Evolutionary conservation across 2,888 invertebrate genomes (phyloP).

Genomic region (Laothoe populi): DNA sequence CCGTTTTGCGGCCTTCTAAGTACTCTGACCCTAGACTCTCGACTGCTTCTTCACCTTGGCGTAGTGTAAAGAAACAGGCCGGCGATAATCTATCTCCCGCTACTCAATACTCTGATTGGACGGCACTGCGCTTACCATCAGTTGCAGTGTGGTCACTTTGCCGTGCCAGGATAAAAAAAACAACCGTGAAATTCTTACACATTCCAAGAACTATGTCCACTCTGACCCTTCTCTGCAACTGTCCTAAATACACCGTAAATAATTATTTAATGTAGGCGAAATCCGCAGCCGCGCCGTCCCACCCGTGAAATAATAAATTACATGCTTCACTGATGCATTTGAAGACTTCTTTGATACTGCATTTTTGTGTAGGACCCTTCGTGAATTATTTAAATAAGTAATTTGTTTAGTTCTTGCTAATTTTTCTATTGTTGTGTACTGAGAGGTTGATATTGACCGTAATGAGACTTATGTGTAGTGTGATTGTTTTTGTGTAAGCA

Average conservation of each 20-base stretch:
- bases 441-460: slow-evolving; percentile 7
- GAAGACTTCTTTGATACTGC: slow-evolving; percentile 56
- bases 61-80: too few relatives aligned
- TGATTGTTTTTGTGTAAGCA: background rate
- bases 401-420: slow-evolving; percentile 9
- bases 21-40: too few relatives aligned
- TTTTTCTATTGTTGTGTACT: background rate
- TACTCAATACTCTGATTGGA: too few relatives aligned
- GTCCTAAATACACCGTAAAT: slow-evolving; percentile 41
- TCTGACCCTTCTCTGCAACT: background rate
- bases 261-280: slow-evolving; percentile 79
- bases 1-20: too few relatives aligned
- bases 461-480: background rate
- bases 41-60: too few relatives aligned
- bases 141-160: too few relatives aligned
- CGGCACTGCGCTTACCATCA: too few relatives aligned
- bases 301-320: slow-evolving; percentile 77
- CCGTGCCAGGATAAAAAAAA: too few relatives aligned
- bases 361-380: slow-evolving; percentile 29
- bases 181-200: too few relatives aligned
- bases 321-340: slow-evolving; percentile 60
- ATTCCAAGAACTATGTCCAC: too few relatives aligned
- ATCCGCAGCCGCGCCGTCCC: slow-evolving; percentile 60
- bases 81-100: too few relatives aligned
- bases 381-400: background rate